phyloP scores from a whole-genome alignment of 2,113 vertebrate genomes.

The Micromys minutus region DNA sequence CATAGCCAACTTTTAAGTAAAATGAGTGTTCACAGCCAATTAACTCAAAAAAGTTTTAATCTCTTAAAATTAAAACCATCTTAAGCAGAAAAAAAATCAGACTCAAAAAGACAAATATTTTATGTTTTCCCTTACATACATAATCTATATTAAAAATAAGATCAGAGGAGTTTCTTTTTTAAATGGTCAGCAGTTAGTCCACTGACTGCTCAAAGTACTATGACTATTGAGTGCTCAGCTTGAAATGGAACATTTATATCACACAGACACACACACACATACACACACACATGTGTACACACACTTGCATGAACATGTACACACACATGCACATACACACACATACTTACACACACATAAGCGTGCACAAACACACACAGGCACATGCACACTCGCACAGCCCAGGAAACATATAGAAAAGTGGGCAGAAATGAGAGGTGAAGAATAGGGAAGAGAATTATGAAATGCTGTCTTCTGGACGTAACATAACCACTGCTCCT shows the following conservation, averaged over 20 bases:
- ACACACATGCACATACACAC: too few species aligned
- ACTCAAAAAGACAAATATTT: background rate
- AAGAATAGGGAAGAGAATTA: background rate
- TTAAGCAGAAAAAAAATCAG: background rate
- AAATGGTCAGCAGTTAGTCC: background rate
- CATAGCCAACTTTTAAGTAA: constrained; percentile 50
- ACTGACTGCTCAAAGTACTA: background rate
- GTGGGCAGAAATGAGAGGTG: background rate
- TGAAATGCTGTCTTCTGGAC: background rate
- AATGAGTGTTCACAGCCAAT: constrained; percentile 48
- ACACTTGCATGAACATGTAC: too few species aligned
- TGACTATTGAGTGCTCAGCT: background rate
- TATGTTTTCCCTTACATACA: background rate
- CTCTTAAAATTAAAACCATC: background rate
- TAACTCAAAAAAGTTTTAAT: constrained; percentile 46
- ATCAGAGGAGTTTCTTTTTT: background rate
- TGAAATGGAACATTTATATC: background rate
- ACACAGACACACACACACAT: background rate
- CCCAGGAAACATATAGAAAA: background rate
- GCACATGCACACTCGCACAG: background rate
- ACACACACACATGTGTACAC: background rate
- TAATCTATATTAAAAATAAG: background rate
- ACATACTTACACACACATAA: too few species aligned
- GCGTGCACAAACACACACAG: background rate
- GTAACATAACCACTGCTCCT: background rate